These are phyloP conservation scores for Apamea epomidion DNA, from an alignment of 2,888 invertebrate genomes.

Conservation along the genomic window DNA sequence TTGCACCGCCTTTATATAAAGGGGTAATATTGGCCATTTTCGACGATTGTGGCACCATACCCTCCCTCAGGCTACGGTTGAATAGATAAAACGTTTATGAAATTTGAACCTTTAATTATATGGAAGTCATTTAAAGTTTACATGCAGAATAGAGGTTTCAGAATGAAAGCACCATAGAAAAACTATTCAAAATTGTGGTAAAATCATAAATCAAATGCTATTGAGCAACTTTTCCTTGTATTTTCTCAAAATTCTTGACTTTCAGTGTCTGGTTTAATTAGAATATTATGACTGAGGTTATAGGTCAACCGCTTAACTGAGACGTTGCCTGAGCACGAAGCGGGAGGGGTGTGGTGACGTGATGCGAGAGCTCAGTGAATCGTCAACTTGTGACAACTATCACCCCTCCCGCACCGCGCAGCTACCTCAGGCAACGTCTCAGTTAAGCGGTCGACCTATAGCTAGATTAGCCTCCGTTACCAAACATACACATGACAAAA, in stretches of 20 bases:
- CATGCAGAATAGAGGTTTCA: neutral
- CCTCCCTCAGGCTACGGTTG: too few relatives aligned
- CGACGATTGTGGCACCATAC: too few relatives aligned
- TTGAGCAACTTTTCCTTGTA: neutral
- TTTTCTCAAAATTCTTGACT: neutral
- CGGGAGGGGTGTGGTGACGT: too few relatives aligned
- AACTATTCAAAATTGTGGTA: neutral
- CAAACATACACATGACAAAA: neutral
- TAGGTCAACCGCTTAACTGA: too few relatives aligned
- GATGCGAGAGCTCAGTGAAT: too few relatives aligned
- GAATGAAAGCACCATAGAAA: neutral
- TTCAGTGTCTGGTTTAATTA: neutral
- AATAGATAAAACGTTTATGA: neutral
- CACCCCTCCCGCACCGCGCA: too few relatives aligned
- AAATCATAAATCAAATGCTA: neutral
- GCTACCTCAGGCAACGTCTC: too few relatives aligned
- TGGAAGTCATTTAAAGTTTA: neutral
- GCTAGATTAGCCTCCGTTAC: neutral
- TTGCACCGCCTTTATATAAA: too few relatives aligned
- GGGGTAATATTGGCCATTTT: too few relatives aligned
- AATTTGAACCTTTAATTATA: neutral
- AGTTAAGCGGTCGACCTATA: neutral
- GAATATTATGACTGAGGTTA: neutral
- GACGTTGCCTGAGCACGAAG: too few relatives aligned
- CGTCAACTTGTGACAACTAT: too few relatives aligned